These are phyloP conservation scores for Holothuria glaberrima DNA, from an alignment of 35 echinoderm and acorn worm genomes.

Conservation along the genomic window DNA sequence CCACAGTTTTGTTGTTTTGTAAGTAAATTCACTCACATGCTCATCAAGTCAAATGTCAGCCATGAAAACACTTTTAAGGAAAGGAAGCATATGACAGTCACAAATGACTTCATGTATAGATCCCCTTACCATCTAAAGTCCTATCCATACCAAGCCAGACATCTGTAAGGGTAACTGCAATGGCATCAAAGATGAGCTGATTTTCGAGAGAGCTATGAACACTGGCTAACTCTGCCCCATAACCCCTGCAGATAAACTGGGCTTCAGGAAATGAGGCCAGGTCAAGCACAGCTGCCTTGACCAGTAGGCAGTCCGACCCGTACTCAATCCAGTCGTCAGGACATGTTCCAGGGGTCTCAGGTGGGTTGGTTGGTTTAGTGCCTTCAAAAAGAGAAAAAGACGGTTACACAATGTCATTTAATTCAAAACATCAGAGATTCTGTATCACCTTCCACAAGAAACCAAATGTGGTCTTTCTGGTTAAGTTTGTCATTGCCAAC, in stretches of 20 bases:
- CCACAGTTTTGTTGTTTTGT: no score
- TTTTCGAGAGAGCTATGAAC: slow-evolving; percentile 87
- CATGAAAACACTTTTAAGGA: no score
- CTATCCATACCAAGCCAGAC: slow-evolving; percentile 58
- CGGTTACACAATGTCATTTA: no score
- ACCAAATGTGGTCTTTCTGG: no score
- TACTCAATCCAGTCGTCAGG: slow-evolving; percentile 63
- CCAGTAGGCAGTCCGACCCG: slow-evolving; percentile 77
- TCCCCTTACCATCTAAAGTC: background rate
- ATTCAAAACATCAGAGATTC: no score
- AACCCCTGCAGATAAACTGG: slow-evolving; percentile 53
- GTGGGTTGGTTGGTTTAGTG: slow-evolving; percentile 60
- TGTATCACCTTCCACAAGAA: no score
- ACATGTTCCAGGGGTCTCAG: slow-evolving; percentile 73
- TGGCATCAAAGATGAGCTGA: slow-evolving; percentile 67
- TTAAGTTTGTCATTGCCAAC: no score
- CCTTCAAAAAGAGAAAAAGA: no score
- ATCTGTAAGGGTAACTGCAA: slow-evolving; percentile 8
- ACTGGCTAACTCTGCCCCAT: slow-evolving; percentile 72
- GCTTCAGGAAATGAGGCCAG: slow-evolving; percentile 71
- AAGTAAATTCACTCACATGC: no score
- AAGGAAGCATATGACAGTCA: no score
- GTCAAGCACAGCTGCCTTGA: slow-evolving; percentile 21
- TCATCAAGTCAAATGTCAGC: no score
- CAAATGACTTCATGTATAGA: no score